Conservation (phyloP, 2,797 vertebrate species). For the Gymnoscopelus microlampas region DNA sequence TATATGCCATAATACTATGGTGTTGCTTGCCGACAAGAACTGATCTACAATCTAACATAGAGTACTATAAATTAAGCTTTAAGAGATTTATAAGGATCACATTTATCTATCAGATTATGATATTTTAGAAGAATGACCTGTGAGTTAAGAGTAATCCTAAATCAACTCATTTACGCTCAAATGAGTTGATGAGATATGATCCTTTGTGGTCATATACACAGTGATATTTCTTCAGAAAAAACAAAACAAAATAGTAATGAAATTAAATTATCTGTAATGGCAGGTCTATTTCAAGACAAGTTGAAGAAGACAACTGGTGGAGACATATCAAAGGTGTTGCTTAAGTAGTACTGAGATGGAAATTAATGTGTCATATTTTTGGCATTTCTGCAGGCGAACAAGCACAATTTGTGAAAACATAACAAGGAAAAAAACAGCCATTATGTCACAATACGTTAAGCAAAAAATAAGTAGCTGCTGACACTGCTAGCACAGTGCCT, state of each 20-base stretch:
- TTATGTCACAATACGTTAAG: slow-evolving; percentile 32
- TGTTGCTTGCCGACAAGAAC: no score
- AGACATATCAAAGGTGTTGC: neutral
- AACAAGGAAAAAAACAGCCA: slow-evolving; percentile 43
- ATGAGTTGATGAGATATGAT: no score
- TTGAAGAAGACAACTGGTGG: neutral
- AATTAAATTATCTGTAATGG: no score
- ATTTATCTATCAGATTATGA: neutral
- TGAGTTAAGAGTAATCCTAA: neutral
- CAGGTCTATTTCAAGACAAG: no score
- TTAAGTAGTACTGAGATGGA: slow-evolving; percentile 39
- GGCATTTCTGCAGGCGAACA: slow-evolving; percentile 49
- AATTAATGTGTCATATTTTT: slow-evolving; percentile 49
- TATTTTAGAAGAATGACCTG: neutral
- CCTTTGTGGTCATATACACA: no score
- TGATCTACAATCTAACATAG: neutral
- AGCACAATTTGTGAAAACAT: slow-evolving; percentile 24
- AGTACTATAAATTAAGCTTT: neutral
- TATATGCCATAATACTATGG: no score
- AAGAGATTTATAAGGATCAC: neutral
- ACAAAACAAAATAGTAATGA: neutral
- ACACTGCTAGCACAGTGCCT: slow-evolving; percentile 72
- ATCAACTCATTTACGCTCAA: no score
- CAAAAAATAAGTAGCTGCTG: slow-evolving; percentile 70
- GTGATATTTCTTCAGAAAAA: neutral